Conservation (phyloP, 1,140 invertebrate genomes). For the Sinella curviseta region DNA sequence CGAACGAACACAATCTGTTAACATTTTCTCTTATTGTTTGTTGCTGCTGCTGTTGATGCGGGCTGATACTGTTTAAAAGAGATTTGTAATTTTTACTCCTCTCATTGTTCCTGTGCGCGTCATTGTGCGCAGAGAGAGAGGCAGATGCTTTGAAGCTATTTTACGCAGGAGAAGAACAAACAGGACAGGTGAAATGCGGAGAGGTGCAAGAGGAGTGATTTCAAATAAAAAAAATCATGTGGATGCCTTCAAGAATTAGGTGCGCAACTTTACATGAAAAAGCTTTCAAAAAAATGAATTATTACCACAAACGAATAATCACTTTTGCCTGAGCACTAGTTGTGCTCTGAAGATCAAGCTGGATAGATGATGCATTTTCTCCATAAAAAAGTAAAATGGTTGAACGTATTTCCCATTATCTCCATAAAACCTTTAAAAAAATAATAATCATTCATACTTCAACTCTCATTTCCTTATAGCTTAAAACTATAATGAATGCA, state of each 20-base stretch:
- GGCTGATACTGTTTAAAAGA: neutral
- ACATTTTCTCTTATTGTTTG: neutral
- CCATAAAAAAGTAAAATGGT: neutral
- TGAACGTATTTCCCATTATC: neutral
- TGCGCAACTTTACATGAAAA: neutral
- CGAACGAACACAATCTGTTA: constrained; percentile 17
- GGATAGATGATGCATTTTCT: neutral
- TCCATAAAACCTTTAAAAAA: neutral
- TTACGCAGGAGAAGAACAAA: too few species aligned
- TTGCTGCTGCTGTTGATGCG: neutral
- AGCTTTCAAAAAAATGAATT: constrained; percentile 16
- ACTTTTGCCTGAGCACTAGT: neutral
- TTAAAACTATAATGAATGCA: too few species aligned
- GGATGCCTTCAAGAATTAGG: neutral
- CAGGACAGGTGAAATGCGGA: constrained; percentile 18
- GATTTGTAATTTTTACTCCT: constrained; percentile 8
- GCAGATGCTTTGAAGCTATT: neutral
- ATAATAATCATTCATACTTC: too few species aligned
- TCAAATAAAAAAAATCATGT: neutral
- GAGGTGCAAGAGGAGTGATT: constrained; percentile 17
- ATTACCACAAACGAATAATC: constrained; percentile 8
- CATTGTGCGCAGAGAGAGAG: neutral
- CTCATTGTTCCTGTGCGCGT: neutral
- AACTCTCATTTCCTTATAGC: neutral
- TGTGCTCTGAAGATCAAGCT: neutral